Evolutionary conservation across 2,797 vertebrate species (phyloP).

Genomic region (Meda fulgida): DNA sequence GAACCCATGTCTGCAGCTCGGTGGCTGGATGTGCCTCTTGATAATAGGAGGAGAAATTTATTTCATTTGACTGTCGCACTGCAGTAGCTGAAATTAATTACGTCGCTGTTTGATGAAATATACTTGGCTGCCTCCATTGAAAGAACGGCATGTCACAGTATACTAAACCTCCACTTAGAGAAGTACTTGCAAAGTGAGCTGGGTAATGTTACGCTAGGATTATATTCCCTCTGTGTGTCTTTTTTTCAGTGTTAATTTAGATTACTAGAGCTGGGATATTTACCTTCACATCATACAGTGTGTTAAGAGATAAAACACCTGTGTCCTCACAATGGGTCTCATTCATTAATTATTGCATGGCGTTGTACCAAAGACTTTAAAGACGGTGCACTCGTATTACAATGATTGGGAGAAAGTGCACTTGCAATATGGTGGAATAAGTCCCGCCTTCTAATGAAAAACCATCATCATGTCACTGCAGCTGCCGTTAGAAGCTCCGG

Average conservation of each 20-base stretch:
- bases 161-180: conserved; percentile 45
- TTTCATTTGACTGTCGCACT: conserved; percentile 80
- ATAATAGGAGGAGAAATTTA: conserved; percentile 78
- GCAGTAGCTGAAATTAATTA: conserved; percentile 82
- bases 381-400: no score
- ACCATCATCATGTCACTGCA: no score
- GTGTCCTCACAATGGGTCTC: not conserved
- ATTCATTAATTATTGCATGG: not conserved
- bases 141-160: conserved; percentile 65
- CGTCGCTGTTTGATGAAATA: conserved; percentile 71
- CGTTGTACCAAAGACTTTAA: no score
- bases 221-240: not conserved
- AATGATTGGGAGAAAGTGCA: no score
- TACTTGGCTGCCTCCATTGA: conserved; percentile 80
- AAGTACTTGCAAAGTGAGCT: conserved; percentile 47
- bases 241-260: conserved; percentile 12
- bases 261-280: conserved; percentile 8
- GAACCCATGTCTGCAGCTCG: conserved; percentile 70
- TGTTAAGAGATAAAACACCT: not conserved
- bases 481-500: no score
- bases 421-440: no score
- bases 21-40: conserved; percentile 73
- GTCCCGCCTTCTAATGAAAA: no score
- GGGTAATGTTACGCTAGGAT: conserved; percentile 35
- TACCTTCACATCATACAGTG: not conserved